phyloP scores from a whole-genome alignment of 2,888 invertebrate species.

The Chloroclystis v-ata region DNA sequence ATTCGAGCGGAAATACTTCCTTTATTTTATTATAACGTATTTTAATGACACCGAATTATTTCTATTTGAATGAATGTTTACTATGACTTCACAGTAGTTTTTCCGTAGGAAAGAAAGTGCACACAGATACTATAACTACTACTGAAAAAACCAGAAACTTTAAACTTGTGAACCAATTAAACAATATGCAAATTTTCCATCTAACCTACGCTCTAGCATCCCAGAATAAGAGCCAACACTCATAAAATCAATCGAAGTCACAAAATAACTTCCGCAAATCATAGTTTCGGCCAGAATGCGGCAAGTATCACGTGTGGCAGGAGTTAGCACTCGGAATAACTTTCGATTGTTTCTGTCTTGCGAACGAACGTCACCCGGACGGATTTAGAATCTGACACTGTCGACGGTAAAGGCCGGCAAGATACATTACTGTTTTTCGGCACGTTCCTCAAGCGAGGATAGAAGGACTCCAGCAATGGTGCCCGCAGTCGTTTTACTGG shows the following conservation, averaged over 20 bases:
- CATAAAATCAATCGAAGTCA: slow-evolving; percentile 15
- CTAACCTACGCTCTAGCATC: too few species aligned
- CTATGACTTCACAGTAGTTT: too few species aligned
- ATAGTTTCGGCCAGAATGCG: slow-evolving; percentile 55
- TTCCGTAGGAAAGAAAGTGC: background rate
- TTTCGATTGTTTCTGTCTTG: slow-evolving; percentile 68
- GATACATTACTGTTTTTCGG: slow-evolving; percentile 35
- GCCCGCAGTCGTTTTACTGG: background rate
- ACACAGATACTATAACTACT: too few species aligned
- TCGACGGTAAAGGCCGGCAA: slow-evolving; percentile 42
- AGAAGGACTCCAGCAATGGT: slow-evolving; percentile 11
- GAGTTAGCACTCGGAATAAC: slow-evolving; percentile 70
- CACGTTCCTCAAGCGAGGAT: slow-evolving; percentile 1
- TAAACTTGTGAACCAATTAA: background rate
- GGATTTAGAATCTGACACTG: slow-evolving; percentile 62
- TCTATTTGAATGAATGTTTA: too few species aligned
- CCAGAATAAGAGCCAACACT: slow-evolving; percentile 5
- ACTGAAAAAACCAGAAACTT: background rate
- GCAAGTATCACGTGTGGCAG: slow-evolving; percentile 55
- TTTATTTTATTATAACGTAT: too few species aligned
- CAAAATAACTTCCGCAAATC: slow-evolving; percentile 51
- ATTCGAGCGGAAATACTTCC: too few species aligned
- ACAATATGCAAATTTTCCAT: too few species aligned
- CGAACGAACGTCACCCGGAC: slow-evolving; percentile 58
- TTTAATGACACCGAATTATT: too few species aligned